Base-by-base conservation (phyloP, 2,797 vertebrate species). In the Geotria australis region DNA sequence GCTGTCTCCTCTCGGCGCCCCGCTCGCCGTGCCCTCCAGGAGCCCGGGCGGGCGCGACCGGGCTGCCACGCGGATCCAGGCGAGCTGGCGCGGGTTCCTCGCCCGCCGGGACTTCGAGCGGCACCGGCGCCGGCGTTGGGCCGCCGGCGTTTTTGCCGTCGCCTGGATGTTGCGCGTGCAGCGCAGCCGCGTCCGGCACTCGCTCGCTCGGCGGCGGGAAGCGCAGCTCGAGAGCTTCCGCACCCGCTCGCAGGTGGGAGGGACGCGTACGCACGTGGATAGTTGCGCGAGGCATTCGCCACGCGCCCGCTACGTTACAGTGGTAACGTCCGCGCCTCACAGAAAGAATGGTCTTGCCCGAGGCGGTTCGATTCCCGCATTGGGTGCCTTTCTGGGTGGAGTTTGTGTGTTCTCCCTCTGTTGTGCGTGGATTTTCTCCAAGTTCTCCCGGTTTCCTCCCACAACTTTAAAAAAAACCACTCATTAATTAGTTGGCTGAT, bases 181-280 rank as follows among this genome's bases (percentile, higher is more conserved):
- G 63, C 65, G 64, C 70, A 61, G 61, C 38, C 67, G 61, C 10
- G 62, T 79, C 57, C 75, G 63, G 62, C 74, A 63, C 59, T 61
- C 69, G 69, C 73, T 80, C 66, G 67, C 74, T 73, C 78, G 73
- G 53, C 67, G 74, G 1, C 75, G 73, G 2, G 68, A 64, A 24
- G 70, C 66, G 65, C 80, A 91, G 66, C 74, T 88, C 72, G 74
- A 85, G 70, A 88, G 78, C 67, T 78, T 75, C 62, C 72, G 63
- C 66, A 69, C 66, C 61, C 76, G 82, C 73, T 76, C 76, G 62
- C 74, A 86, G 84, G 84, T 93, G 70, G 65, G 65, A 61, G 7
- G 47, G 57, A 64, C 65, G 62, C 24, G 24, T 2, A 6, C 24
- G 24, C 24, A 24, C 4, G 24, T 4, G 3, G 3, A 3, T 24